Percentiles rank a stretch among this genome's conserved stretches.
Conservation (phyloP, 2,888 invertebrate species). For the Cephus spinipes region DNA sequence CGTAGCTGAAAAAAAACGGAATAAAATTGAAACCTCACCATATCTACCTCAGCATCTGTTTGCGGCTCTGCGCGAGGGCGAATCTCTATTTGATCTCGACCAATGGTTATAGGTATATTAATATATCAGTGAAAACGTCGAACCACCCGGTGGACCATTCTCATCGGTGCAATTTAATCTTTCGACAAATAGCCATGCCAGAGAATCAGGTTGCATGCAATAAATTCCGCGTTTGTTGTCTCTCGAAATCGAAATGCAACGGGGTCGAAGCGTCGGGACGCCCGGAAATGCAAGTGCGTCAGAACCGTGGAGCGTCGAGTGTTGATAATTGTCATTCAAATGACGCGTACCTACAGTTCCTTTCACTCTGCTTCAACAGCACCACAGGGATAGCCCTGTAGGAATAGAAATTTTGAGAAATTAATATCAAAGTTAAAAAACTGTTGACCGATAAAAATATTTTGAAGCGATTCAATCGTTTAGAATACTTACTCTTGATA, state of each 20-base stretch:
- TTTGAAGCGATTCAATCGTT: too few species aligned
- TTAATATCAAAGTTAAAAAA: neutral
- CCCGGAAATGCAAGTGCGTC: neutral
- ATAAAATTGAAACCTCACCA: neutral
- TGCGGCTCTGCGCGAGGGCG: neutral
- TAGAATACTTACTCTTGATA: neutral
- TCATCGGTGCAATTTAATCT: slow-evolving; percentile 35
- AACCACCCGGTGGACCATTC: neutral
- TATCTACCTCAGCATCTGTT: neutral
- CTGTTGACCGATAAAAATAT: too few species aligned
- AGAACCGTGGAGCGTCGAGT: neutral
- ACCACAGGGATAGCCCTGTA: neutral
- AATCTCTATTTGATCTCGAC: neutral
- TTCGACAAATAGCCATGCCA: slow-evolving; percentile 32
- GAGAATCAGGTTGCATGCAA: slow-evolving; percentile 31
- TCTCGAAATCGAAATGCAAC: neutral
- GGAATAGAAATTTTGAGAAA: neutral
- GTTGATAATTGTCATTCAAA: neutral
- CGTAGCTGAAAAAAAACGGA: neutral
- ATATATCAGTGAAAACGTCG: neutral
- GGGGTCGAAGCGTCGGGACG: neutral
- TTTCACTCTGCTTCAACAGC: neutral
- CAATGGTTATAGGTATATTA: neutral
- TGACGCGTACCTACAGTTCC: neutral
- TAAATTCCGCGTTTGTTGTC: slow-evolving; percentile 20